phyloP scores from a whole-genome alignment of 2,888 invertebrate species.

The Meandrusa payeni region DNA sequence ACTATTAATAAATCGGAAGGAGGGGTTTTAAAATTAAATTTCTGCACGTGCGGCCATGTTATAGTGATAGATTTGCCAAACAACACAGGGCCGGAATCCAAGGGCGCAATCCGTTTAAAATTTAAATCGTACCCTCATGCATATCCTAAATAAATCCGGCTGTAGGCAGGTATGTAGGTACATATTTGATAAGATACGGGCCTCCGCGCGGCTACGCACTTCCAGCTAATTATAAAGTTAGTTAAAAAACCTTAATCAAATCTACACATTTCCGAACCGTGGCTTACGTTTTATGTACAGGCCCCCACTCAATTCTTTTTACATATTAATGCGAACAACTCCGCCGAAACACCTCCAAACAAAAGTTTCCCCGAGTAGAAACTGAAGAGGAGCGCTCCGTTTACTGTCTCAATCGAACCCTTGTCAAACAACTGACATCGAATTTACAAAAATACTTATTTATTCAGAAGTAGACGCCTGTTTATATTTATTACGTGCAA shows the following conservation, averaged over 20 bases:
- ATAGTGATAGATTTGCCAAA: conserved; percentile 75
- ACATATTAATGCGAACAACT: conserved; percentile 21
- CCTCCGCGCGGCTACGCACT: conserved; percentile 56
- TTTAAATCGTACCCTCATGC: conserved; percentile 80
- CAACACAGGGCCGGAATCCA: conserved; percentile 71
- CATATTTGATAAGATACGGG: conserved; percentile 77
- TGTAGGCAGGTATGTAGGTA: conserved; percentile 68
- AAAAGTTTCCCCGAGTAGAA: conserved; percentile 23
- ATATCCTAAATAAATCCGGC: conserved; percentile 79
- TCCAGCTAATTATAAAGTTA: conserved; percentile 69
- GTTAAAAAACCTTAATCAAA: conserved; percentile 53
- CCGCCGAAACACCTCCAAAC: conserved; percentile 20
- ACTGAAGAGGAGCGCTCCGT: conserved; percentile 23
- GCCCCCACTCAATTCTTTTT: conserved; percentile 15
- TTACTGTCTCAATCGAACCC: conserved; percentile 27
- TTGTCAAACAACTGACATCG: conserved; percentile 26
- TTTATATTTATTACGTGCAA: conserved; percentile 26
- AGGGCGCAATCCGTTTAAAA: conserved; percentile 80
- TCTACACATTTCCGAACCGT: conserved; percentile 20
- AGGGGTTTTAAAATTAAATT: conserved; percentile 60
- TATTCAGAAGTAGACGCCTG: conserved; percentile 25
- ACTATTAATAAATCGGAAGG: conserved; percentile 63
- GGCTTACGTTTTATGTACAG: conserved; percentile 10
- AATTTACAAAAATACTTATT: conserved; percentile 27
- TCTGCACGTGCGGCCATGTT: conserved; percentile 29